A percentile compares a stretch with the other conserved stretches of the same genome.
These are phyloP conservation scores for Amaurobius ferox DNA, from an alignment of 2,888 invertebrate genomes.

Conservation along the genomic window DNA sequence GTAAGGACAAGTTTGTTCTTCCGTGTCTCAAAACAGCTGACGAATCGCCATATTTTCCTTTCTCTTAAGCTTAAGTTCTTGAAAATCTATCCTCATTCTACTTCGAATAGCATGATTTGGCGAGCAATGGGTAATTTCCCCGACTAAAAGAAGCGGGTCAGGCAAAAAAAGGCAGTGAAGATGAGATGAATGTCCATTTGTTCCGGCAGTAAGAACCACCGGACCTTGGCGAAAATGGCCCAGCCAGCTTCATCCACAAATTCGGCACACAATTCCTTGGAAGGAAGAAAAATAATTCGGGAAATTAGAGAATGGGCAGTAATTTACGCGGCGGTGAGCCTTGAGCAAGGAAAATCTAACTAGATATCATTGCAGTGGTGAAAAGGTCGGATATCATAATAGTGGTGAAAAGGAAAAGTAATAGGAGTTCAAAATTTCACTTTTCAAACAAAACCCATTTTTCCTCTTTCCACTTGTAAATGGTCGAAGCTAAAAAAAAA, in stretches of 20 bases:
- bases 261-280: neutral
- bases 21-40: neutral
- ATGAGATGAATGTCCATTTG: neutral
- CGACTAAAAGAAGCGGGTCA: neutral
- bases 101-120: neutral
- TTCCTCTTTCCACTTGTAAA: too few species aligned
- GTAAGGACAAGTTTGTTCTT: too few species aligned
- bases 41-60: neutral
- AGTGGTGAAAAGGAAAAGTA: too few species aligned
- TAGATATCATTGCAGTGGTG: too few species aligned
- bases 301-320: neutral
- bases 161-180: neutral
- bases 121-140: neutral
- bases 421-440: too few species aligned
- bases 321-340: neutral
- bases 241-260: conserved; percentile 1
- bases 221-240: neutral
- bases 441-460: too few species aligned
- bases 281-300: neutral
- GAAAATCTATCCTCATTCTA: neutral
- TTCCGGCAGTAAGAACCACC: neutral
- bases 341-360: too few species aligned
- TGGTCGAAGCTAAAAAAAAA: too few species aligned
- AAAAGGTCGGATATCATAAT: too few species aligned
- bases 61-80: neutral